Base-by-base conservation (phyloP, 1,140 invertebrate species). In the Diploscapter pachys region DNA sequence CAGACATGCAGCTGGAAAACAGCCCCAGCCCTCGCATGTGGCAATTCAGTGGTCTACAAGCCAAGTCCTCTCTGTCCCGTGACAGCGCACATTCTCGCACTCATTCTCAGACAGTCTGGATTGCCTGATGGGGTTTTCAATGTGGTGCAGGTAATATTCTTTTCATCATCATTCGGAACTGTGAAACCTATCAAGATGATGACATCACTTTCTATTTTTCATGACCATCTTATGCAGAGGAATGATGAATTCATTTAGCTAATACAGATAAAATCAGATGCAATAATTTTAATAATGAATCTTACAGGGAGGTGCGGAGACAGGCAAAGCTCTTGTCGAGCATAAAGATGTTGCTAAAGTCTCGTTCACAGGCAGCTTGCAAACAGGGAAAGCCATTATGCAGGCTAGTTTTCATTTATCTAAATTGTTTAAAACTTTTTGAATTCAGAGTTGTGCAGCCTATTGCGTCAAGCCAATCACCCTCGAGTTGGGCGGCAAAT, bases 401-500 rank as follows among this genome's bases (percentile, higher is more conserved):
- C 82, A 82, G 48, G 31, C 31, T 31, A 31, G 31, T 31, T 31
- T 31, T 31, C 31, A 50, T 64, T 9, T 13, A 5, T 31, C 31
- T 31, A 31, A 31, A 31, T 31, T 31, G 0, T 31, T 31, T 31
- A 1, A 31, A 0, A 0, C 0, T 31, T 31, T 31, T 31, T 31
- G 31, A 0, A 31, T 31, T 31, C 31, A 53, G 57, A 78, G 84
- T 4, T 88, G 88, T 86, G 80, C 81, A 4, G 81, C 85, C n/a
- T 75, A 86, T 76, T 87, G 83, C 72, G 85, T 90, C n/a, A 89
- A 89, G 77, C 85, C 88, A 75, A 87, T 90, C 0, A 90, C 89
- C 0, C 82, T 90, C 71, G 89, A 90, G 80, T 84, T 90, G 59
- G 89, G 90, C 13, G 89, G 89, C 5, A 90, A 90, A 80, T 89